Evolutionary conservation across 35 echinoderm and acorn worm species (phyloP), one percentile per base, ranked within the genome.

Genomic region (Lytechinus variegatus): DNA sequence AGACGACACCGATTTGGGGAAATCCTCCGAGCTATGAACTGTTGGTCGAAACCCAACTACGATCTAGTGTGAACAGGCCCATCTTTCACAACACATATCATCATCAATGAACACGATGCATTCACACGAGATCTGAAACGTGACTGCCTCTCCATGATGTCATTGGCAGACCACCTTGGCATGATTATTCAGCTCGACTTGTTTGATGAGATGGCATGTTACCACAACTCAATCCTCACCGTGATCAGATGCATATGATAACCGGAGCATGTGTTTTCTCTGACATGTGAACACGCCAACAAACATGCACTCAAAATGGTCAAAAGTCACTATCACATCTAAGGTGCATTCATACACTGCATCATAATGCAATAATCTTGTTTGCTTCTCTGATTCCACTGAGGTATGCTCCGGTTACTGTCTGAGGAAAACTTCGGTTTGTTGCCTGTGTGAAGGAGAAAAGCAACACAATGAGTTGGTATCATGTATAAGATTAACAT

Each of bases 371-470:
- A 91, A 96, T 94, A 10, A 99, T 99, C 95, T 99, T 99, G 53
- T 91, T 98, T 44, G 98, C 98, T 95, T 99, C 97, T 72, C 98
- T 95, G 61, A 99, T 96, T 19, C 98, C 98, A 61, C 97, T 98
- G 91, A 99, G 97, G 95, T 99, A 99, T 19, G 97, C 98, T 52
- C 98, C 98, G 11, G 98, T 99, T 27, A 99, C 98, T 27, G 97
- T 99, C 95, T 99, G 98, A 6, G 98, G 98, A 86, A 99, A 99
- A 53, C 97, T 97, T 92, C 98, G 52, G 88, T 98, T 98, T 33
- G 98, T 98, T 24, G 98, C 98, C 98, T 99, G 97, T 53, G 28
- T 27, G 54, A 94, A 90, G 19, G 44, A 57, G 2, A 71, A 27
- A 21, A 95, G n/a, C 66, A 79, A 79, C 19, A n/a, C n/a, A n/a